phyloP scores from a whole-genome alignment of 1,140 invertebrate genomes.

The Sarcophaga bullata region DNA sequence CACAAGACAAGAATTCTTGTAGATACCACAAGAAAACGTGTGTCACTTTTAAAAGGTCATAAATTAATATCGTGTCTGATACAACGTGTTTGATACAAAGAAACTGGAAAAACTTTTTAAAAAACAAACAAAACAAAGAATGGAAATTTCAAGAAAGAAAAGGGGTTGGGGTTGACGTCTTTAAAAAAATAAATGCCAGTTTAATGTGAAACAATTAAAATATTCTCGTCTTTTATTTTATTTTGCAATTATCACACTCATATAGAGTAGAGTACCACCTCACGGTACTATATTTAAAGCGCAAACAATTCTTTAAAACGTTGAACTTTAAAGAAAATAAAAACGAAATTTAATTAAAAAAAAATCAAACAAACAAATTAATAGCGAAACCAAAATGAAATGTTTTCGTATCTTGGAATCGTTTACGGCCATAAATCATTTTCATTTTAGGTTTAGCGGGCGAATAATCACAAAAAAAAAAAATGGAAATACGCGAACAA shows the following conservation, averaged over 20 bases:
- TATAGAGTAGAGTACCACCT: too few species aligned
- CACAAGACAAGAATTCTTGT: background rate
- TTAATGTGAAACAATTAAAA: slow-evolving; percentile 39
- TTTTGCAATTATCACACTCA: background rate
- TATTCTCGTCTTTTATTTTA: background rate
- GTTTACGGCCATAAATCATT: slow-evolving; percentile 29
- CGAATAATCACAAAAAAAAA: background rate
- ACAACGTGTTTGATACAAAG: slow-evolving; percentile 6
- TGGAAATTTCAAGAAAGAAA: background rate
- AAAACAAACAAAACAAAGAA: background rate
- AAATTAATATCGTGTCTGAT: slow-evolving; percentile 33
- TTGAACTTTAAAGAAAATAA: background rate
- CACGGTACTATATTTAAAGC: background rate
- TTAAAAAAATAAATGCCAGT: slow-evolving; percentile 6
- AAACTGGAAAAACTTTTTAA: background rate
- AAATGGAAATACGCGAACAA: background rate
- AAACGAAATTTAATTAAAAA: too few species aligned
- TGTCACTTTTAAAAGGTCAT: slow-evolving; percentile 39
- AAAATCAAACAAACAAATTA: background rate
- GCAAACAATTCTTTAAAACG: background rate
- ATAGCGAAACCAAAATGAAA: background rate
- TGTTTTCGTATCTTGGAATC: background rate
- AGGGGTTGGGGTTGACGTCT: background rate
- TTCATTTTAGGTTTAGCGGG: slow-evolving; percentile 1
- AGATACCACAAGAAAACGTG: slow-evolving; percentile 38